Evolutionary conservation across 2,888 invertebrate genomes (phyloP), one percentile per base, ranked within the genome.

Genomic region (Cremastobaeus sp.): DNA sequence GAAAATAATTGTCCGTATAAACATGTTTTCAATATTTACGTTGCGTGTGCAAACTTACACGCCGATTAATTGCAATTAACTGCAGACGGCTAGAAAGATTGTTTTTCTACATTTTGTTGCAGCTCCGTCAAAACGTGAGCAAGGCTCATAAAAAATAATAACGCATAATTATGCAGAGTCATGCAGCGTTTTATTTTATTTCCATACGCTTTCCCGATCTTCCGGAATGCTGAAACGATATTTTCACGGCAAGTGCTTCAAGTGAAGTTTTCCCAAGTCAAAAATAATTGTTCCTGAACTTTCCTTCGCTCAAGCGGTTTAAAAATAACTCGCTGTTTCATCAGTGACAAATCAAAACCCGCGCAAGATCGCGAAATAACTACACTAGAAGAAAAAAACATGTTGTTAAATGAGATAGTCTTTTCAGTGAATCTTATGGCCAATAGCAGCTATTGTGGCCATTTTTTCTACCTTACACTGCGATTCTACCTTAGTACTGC

Each of bases 401-500:
- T 54, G 30, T 37, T 45, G 45, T 47, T 43, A n/a, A n/a, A n/a
- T n/a, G n/a, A 54, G 37, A 41, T 65, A 52, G 54, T 65, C 54
- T 65, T 54, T 54, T 54, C 45, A 52, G 54, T 54, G 54, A 65
- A 65, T 65, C 45, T 54, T 37, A 17, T 20, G 4, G 54, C 18
- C 45, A 54, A 45, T 45, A 54, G n/a, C n/a, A 39, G 48, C 60
- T 50, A 60, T 60, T 60, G 48, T 50, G n/a, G 21, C 20, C 54
- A 65, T 54, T 65, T 65, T 65, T 65, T 52, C 20, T 43, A 60
- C 17, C 35, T 52, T 45, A 39, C 39, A 43, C n/a, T n/a, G n/a
- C n/a, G n/a, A n/a, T n/a, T n/a, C n/a, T n/a, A n/a, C n/a, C n/a
- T n/a, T 32, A 37, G 15, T 21, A 14, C 14, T 21, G 57, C 34